Conservation (phyloP, 2,888 invertebrate species). For the Carterocephalus palaemon region DNA sequence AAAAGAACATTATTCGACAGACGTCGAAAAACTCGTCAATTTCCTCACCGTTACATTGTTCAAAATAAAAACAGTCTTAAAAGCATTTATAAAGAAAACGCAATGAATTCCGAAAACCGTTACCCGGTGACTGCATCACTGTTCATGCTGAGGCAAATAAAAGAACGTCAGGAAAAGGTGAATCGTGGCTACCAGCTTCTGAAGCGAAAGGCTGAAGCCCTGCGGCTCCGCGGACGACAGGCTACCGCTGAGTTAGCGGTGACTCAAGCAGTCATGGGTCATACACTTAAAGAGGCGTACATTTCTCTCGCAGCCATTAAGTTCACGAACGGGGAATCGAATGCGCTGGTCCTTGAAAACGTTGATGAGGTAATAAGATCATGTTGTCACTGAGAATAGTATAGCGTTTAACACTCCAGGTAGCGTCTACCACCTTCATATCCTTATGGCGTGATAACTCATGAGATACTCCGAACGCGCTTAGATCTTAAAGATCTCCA, state of each 20-base stretch:
- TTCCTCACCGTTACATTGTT: no score
- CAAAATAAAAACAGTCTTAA: neutral
- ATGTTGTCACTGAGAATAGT: no score
- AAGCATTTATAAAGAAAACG: conserved; percentile 13
- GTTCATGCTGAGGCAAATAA: conserved; percentile 69
- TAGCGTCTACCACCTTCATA: no score
- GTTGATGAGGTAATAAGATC: conserved; percentile 68
- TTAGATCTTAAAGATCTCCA: no score
- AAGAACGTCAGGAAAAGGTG: conserved; percentile 62
- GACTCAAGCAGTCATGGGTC: conserved; percentile 59
- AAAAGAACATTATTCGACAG: no score
- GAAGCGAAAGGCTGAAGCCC: conserved; percentile 62
- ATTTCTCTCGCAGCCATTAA: conserved; percentile 69
- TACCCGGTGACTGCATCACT: conserved; percentile 67
- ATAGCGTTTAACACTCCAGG: no score
- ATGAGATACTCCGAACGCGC: no score
- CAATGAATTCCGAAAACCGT: conserved; percentile 65
- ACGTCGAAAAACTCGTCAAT: no score
- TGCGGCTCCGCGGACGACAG: conserved; percentile 57
- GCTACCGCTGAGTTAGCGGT: conserved; percentile 54
- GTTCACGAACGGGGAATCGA: conserved; percentile 70
- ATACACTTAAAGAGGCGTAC: conserved; percentile 63
- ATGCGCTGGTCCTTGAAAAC: conserved; percentile 68
- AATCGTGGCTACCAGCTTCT: conserved; percentile 61
- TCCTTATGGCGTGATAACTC: no score